These are phyloP conservation scores for Microcebus lehilahytsara DNA, from an alignment of 2,113 vertebrate genomes.

Conservation along the genomic window DNA sequence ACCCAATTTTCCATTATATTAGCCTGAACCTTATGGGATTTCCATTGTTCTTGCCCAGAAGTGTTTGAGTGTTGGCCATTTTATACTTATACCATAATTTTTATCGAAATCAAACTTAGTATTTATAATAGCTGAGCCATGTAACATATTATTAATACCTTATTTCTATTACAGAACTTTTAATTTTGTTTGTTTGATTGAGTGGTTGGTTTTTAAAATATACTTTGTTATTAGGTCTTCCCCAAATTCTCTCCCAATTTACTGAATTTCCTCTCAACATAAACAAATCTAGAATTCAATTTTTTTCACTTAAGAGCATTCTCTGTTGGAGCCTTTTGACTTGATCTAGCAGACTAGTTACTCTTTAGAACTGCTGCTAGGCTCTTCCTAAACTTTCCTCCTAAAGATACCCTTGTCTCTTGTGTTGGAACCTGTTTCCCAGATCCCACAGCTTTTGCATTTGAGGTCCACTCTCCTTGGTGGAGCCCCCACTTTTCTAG, in stretches of 20 bases:
- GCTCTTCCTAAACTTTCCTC: neutral
- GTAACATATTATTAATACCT: neutral
- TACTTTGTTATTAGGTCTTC: neutral
- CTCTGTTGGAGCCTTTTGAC: neutral
- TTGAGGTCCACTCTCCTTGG: neutral
- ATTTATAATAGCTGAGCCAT: neutral
- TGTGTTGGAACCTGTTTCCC: neutral
- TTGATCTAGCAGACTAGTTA: neutral
- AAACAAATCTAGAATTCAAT: neutral
- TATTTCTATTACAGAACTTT: neutral
- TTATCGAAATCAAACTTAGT: neutral
- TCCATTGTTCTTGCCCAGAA: neutral
- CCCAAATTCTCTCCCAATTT: neutral
- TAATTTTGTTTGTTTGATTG: neutral
- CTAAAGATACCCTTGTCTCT: neutral
- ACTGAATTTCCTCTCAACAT: neutral
- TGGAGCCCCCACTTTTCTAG: neutral
- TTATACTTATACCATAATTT: neutral
- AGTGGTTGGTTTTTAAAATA: neutral
- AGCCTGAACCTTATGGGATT: neutral
- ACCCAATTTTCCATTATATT: neutral
- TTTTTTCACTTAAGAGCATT: neutral
- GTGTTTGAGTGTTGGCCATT: neutral
- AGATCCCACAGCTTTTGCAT: no score
- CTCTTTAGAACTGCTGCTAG: neutral